Conservation (phyloP, 2,113 vertebrate species). For the Esox niger region DNA sequence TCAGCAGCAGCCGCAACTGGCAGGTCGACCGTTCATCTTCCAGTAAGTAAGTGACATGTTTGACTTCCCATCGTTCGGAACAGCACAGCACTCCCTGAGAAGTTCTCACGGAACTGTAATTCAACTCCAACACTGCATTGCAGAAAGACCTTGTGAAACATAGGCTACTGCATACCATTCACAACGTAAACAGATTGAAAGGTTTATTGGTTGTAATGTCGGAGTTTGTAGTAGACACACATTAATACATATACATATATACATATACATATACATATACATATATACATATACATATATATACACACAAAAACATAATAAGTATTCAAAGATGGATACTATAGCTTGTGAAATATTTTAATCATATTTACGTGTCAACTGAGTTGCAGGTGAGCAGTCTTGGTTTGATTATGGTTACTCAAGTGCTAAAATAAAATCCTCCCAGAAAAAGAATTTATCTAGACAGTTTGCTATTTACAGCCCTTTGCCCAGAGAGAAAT, state of each 20-base stretch:
- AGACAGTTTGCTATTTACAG: conserved; percentile 60
- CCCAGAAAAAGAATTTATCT: conserved; percentile 49
- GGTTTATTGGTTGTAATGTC: too few relatives aligned
- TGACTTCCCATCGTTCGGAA: conserved; percentile 46
- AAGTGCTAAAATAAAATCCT: not conserved
- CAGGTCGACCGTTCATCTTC: conserved; percentile 65
- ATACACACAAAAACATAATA: too few relatives aligned
- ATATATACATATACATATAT: too few relatives aligned
- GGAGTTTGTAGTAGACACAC: too few relatives aligned
- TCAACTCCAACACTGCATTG: conserved; percentile 31
- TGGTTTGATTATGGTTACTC: conserved; percentile 1
- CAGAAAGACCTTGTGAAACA: not conserved
- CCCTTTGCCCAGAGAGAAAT: conserved; percentile 27
- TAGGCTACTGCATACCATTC: too few relatives aligned
- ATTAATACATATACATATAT: too few relatives aligned
- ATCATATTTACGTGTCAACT: not conserved
- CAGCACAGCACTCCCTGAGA: conserved; percentile 45
- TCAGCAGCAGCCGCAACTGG: conserved; percentile 49
- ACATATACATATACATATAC: too few relatives aligned
- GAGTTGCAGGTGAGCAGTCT: not conserved
- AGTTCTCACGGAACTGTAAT: conserved; percentile 34
- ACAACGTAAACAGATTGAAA: too few relatives aligned
- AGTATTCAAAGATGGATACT: not conserved
- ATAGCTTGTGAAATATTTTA: too few relatives aligned
- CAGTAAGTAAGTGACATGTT: conserved; percentile 55